Evolutionary conservation across 2,888 invertebrate species (phyloP), one percentile per base, ranked within the genome.

Genomic region (Halictus ligatus): DNA sequence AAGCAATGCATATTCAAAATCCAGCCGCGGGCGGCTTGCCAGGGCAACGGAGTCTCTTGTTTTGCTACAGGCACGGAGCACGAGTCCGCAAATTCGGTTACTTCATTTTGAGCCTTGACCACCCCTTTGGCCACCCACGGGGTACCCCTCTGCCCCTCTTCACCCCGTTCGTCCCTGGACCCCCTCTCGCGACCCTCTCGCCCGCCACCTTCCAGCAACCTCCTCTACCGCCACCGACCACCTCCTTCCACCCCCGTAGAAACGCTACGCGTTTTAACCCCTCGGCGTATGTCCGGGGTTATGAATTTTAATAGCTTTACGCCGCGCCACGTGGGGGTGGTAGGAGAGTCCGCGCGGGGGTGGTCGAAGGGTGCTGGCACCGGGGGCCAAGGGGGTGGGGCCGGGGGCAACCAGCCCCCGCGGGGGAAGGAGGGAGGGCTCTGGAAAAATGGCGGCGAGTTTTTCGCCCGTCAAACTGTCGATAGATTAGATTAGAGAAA

Each of bases 301-400:
- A 95, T 95, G 95, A 95, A 95, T 95, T 95, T 95, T 95, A 95
- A 95, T 95, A 94, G 94, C 95, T 94, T 95, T 95, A 94, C 92
- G 92, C 92, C 92, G 92, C 92, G 92, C 89, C 91, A 91, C 89
- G 91, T 86, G 86, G 88, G 91, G 89, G 84, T 78, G 90, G 90
- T 76, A 84, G 85, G 85, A 80, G 84, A 88, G 85, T 76, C 86
- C 80, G 73, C 80, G 85, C 60, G 78, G 85, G 88, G 90, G 87
- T 83, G 83, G 87, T 74, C 64, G 80, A 81, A 87, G 89, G 84
- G 86, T 89, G 77, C 78, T 75, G 21, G 40, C 35, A 21, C 35
- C 69, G 78, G 67, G 80, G 83, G 54, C 46, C 50, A n/a, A 4
- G 80, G 80, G 77, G 48, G 83, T 25, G 72, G 81, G 43, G 86